Evolutionary conservation across 2,888 invertebrate species (phyloP).

Genomic region (Frankliniella fusca): DNA sequence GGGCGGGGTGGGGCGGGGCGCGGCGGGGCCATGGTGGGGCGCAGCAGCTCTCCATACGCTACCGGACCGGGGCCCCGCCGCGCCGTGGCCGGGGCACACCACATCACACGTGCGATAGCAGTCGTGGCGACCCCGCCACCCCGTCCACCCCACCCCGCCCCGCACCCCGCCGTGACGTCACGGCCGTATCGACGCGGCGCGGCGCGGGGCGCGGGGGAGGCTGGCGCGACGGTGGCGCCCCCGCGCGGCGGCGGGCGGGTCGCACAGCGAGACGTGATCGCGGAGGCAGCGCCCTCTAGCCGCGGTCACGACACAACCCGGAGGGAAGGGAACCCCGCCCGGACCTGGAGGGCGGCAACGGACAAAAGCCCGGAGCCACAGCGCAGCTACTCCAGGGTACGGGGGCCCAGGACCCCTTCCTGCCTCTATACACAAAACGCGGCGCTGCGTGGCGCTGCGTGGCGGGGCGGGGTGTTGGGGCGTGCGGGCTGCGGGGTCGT

Average conservation of each 20-base stretch:
- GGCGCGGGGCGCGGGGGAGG: neutral
- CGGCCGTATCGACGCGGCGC: neutral
- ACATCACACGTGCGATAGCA: neutral
- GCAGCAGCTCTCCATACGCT: no score
- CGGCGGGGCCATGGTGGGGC: no score
- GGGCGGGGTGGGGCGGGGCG: no score
- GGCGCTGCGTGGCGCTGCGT: neutral
- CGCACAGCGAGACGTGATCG: neutral
- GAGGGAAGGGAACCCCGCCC: neutral
- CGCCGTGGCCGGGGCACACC: neutral
- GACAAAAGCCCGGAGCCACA: conserved; percentile 13
- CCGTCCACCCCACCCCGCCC: neutral
- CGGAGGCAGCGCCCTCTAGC: neutral
- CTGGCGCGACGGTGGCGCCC: neutral
- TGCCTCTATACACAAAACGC: neutral
- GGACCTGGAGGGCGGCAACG: neutral
- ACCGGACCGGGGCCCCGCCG: no score
- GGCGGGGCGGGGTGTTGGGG: neutral
- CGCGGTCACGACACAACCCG: neutral
- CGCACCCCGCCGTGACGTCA: neutral
- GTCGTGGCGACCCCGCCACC: neutral
- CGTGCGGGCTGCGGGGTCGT: neutral
- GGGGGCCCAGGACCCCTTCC: neutral
- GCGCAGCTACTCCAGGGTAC: neutral
- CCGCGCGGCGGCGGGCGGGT: neutral